Evolutionary conservation across 2,888 invertebrate genomes (phyloP), one percentile per base, ranked within the genome.

Genomic region (Sarcophaga carnaria): DNA sequence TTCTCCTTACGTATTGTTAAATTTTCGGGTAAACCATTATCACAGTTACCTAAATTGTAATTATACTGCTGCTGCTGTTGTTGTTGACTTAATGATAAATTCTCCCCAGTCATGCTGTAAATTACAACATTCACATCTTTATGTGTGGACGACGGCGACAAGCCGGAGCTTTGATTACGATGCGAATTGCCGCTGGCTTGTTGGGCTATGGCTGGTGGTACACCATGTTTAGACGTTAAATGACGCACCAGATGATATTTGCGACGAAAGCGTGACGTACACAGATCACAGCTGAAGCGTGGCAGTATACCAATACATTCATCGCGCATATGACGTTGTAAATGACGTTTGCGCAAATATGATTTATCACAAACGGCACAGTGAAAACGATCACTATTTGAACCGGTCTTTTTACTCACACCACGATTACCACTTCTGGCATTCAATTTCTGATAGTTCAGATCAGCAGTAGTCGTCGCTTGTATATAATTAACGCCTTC

Each of bases 281-380:
- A 95, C 76, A 94, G 90, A 62, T 93, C 92, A 89, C 95, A 95
- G 86, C 94, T 93, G 90, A 94, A 95, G 45, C 94, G 93, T 54
- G 95, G 95, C 88, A 93, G 93, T 85, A 94, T 94, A 84, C 93
- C 94, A 80, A 94, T 93, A 89, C 94, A 94, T 90, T 94, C 94
- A 88, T 94, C 94, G 69, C 94, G 94, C 89, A 94, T 93, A 88
- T 95, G 95, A 11, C 95, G 94, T 88, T 95, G 94, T 83, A 96
- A 91, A 85, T 95, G 95, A 66, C 95, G 95, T 90, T 95, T 95
- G 67, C 95, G 94, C 90, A 94, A 94, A 91, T 95, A 95, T 85
- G 94, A 94, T 91, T 95, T 95, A 88, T 94, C 94, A 89, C 95
- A 95, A 69, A 94, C 94, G 77, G 92, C 91, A 90, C 95, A 95